Percentiles rank a stretch among this genome's conserved stretches.
Evolutionary conservation across 2,888 invertebrate genomes (phyloP).

Genomic region (Cephus runcator): DNA sequence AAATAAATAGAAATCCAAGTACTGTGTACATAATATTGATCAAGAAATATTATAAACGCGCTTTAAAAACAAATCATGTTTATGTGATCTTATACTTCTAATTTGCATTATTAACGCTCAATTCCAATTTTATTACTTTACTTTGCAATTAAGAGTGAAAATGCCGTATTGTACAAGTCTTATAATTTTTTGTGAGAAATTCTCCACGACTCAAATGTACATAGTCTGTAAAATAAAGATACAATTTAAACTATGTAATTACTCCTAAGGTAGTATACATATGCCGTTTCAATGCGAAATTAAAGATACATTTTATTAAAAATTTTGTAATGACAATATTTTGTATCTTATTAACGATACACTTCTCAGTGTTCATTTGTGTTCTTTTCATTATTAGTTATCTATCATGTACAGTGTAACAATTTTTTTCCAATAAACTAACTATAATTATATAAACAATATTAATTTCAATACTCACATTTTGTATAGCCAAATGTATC

Average conservation of each 20-base stretch:
- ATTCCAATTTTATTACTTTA: not conserved
- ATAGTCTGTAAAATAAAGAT: not conserved
- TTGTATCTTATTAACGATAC: not conserved
- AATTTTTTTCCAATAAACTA: slow-evolving; percentile 6
- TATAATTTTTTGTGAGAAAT: not conserved
- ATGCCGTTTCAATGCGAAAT: not conserved
- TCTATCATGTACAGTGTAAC: not conserved
- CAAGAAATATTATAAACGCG: not conserved
- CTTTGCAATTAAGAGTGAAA: not conserved
- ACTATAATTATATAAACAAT: slow-evolving; percentile 1
- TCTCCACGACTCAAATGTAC: not conserved
- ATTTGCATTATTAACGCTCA: not conserved
- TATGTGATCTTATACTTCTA: not conserved
- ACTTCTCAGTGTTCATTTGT: not conserved
- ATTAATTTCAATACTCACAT: not conserved
- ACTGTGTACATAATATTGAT: not conserved
- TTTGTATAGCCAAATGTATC: not conserved
- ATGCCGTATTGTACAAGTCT: not conserved
- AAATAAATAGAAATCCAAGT: not conserved
- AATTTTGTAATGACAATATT: slow-evolving; percentile 2
- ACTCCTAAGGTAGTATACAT: not conserved
- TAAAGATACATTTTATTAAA: not conserved
- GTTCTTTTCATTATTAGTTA: not conserved
- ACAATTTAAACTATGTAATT: not conserved
- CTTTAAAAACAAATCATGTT: not conserved